Base-by-base conservation (phyloP, 2,113 vertebrate species). In the Phyllopteryx taeniolatus region DNA sequence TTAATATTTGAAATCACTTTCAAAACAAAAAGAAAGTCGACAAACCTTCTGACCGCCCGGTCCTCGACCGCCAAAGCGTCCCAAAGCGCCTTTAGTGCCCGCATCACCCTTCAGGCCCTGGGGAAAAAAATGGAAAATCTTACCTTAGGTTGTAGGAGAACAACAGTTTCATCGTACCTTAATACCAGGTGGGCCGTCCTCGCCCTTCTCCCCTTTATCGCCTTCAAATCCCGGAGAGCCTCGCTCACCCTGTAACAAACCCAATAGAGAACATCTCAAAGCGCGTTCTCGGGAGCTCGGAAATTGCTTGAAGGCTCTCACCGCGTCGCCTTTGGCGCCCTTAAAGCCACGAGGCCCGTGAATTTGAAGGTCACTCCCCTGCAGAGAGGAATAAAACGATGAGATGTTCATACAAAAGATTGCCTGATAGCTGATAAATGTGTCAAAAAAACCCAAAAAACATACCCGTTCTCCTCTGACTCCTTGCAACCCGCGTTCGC, bases 191-290 rank as follows among this genome's bases (percentile, higher is more conserved):
- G 95, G 94, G 1, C 96, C 96, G 0, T 96, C 95, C 77, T 97
- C 96, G 20, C 95, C 96, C 78, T 97, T 97, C 79, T 97, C 96
- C n/a, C 95, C 96, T 93, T 97, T 97, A 88, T 97, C 95, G 1
- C 96, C 96, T 0, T 97, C 95, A 84, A 96, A 96, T 2, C 96
- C 96, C 0, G 95, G 91, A 13, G 83, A 86, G 2, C 95, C 96
- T 59, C 62, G 87, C 31, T 93, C 92, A 2, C 96, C 95, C 95
- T 97, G 75, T 19, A 83, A 83, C 13, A 62, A 68, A 83, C 8
- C 31, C 19, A 70, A 49, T 1, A 12, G 39, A 51, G 51, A 27
- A 12, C 9, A 0, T 10, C 9, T 20, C 11, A 46, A 46, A 27
- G 39, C 17, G 1, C 3, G 4, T 9, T 4, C 8, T 12, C 17